A percentile compares a stretch with the other conserved stretches of the same genome.
Conservation (phyloP, 2,797 vertebrate species). For the Urophycis tenuis region DNA sequence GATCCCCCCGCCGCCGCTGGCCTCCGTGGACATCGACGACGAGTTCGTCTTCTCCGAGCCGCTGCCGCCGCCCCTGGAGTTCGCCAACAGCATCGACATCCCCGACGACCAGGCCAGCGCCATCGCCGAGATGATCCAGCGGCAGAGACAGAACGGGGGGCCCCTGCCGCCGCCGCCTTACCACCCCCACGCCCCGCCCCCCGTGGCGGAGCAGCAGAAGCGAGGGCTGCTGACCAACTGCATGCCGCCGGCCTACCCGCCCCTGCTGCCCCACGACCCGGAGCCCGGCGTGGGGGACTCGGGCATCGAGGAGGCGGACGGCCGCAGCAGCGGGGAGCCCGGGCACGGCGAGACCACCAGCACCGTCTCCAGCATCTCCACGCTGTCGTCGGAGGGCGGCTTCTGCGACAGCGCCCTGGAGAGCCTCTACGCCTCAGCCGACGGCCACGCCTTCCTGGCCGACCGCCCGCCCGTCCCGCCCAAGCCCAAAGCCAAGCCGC, state of each 20-base stretch:
- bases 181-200: conserved; percentile 63
- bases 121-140: conserved; percentile 76
- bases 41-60: conserved; percentile 95
- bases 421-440: conserved; percentile 83
- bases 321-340: conserved; percentile 88
- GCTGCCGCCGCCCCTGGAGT: conserved; percentile 92
- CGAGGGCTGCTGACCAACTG: conserved; percentile 72
- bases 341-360: conserved; percentile 92
- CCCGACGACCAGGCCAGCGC: conserved; percentile 80
- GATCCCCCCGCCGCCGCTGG: conserved; percentile 88
- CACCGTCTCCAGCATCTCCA: conserved; percentile 96
- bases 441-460: conserved; percentile 85
- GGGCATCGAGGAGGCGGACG: conserved; percentile 90
- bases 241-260: conserved; percentile 78
- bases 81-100: conserved; percentile 96
- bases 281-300: conserved; percentile 83
- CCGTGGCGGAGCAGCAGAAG: conserved; percentile 56
- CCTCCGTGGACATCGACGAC: conserved; percentile 91
- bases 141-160: conserved; percentile 70
- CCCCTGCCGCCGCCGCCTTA: conserved; percentile 64
- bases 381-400: conserved; percentile 89
- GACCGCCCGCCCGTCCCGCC: conserved; percentile 95
- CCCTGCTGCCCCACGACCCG: conserved; percentile 79
- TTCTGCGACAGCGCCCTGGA: conserved; percentile 78
- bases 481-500: conserved; percentile 92